Percentiles rank a stretch among this genome's conserved stretches.
phyloP scores from a whole-genome alignment of 2,888 invertebrate species.

The Diarsia rubi region DNA sequence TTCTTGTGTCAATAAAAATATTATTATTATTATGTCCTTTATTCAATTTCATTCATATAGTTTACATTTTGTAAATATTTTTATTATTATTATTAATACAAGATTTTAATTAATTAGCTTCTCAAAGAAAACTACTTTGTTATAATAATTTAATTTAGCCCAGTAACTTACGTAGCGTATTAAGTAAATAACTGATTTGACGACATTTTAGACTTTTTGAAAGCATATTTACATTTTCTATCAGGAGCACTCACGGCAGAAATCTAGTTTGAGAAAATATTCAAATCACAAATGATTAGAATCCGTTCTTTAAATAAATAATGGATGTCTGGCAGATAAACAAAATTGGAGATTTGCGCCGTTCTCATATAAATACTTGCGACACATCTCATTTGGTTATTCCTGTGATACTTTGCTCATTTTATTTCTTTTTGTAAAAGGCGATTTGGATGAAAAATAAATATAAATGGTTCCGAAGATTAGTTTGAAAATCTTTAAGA shows the following conservation, averaged over 20 bases:
- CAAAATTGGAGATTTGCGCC: neutral
- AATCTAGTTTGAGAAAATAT: slow-evolving; percentile 24
- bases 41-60: too few relatives aligned
- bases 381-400: slow-evolving; percentile 2
- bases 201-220: slow-evolving; percentile 8
- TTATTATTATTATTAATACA: too few relatives aligned
- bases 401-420: neutral
- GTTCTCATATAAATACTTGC: slow-evolving; percentile 7
- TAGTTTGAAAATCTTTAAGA: neutral
- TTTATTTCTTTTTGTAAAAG: neutral
- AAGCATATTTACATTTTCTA: slow-evolving; percentile 6
- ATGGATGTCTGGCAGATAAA: slow-evolving; percentile 1
- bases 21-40: too few relatives aligned
- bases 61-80: too few relatives aligned
- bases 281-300: slow-evolving; percentile 16
- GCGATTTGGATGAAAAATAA: neutral
- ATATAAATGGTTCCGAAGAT: neutral
- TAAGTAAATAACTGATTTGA: slow-evolving; percentile 1
- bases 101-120: neutral
- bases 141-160: neutral
- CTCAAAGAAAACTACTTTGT: neutral
- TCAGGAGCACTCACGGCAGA: slow-evolving; percentile 7
- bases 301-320: slow-evolving; percentile 15
- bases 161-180: neutral
- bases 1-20: too few relatives aligned